Evolutionary conservation across 2,113 vertebrate genomes (phyloP), one percentile per base, ranked within the genome.

Genomic region (Corydoras maculifer): DNA sequence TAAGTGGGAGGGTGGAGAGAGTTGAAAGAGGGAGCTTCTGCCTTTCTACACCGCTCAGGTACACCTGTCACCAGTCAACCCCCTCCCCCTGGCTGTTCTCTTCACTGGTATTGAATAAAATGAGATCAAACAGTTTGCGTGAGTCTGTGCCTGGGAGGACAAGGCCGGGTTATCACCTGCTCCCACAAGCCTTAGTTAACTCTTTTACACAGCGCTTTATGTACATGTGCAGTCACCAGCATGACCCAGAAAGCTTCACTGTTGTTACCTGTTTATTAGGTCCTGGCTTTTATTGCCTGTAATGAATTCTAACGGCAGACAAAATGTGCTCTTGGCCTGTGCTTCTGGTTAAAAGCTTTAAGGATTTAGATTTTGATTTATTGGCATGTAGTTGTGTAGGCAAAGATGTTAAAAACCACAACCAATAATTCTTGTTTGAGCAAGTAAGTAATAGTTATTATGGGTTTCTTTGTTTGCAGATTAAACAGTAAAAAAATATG

Each of bases 11-110:
- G 55, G 58, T 57, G 53, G 70, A 31, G 30, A 35, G 63, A 18
- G 4, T 3, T 18, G 58, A 58, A 35, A 65, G 53, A 49, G 65
- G 13, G 49, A 68, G 73, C 53, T 18, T 65, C 66, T 77, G 58
- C 54, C 48, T 58, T 78, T 18, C 58, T 29, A 55, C 14, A 29
- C 68, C 49, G 29, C 65, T 63, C 58, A 65, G 32, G 53, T 79
- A 75, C 86, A 89, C 84, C 87, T 91, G 85, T 84, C 80, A 77
- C 62, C 67, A 64, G 63, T 31, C 70, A 12, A 4, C 10, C 35
- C 53, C 70, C 65, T 35, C 68, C 66, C 32, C 53, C 53, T 30
- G 63, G 8, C 49, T 62, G 59, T 31, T 74, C 62, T 74, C n/a
- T 72, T 68, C 31, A 31, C 77, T 68, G 59, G 6, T 11, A 48